Conservation (phyloP, 2,888 invertebrate species). For the Himalopsyche kuldschensis region DNA sequence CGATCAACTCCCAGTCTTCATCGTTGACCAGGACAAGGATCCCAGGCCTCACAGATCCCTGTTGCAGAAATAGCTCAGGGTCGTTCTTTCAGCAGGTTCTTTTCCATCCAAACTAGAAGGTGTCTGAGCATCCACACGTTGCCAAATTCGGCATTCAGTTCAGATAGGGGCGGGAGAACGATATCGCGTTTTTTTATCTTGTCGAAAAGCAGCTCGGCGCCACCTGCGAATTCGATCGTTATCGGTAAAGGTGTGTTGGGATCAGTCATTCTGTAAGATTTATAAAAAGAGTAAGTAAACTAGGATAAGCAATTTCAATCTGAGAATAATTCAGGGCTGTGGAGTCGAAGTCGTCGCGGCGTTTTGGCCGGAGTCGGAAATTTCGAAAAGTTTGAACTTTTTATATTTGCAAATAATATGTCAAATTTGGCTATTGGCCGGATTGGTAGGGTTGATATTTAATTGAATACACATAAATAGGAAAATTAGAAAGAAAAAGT, state of each 20-base stretch:
- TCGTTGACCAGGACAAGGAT: conserved; percentile 94
- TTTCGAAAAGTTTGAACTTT: too few relatives aligned
- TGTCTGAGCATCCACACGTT: conserved; percentile 67
- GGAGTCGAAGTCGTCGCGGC: too few relatives aligned
- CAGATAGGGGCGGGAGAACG: conserved; percentile 7
- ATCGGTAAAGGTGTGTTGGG: neutral
- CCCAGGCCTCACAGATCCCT: conserved; percentile 75
- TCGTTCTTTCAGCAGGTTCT: conserved; percentile 77
- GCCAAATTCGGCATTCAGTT: conserved; percentile 1
- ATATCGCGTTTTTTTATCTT: conserved; percentile 72
- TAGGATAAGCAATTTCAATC: too few relatives aligned
- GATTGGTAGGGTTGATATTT: too few relatives aligned
- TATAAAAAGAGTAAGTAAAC: too few relatives aligned
- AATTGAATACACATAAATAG: too few relatives aligned
- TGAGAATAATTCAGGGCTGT: too few relatives aligned
- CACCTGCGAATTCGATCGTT: conserved; percentile 68
- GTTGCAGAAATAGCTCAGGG: conserved; percentile 66
- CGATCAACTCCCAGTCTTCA: conserved; percentile 91
- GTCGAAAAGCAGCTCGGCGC: conserved; percentile 87
- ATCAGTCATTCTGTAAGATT: conserved; percentile 1
- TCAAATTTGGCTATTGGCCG: too few relatives aligned
- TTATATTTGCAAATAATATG: too few relatives aligned
- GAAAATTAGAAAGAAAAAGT: too few relatives aligned
- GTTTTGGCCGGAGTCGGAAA: too few relatives aligned
- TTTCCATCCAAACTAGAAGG: conserved; percentile 80